Evolutionary conservation across 2,113 vertebrate genomes (phyloP).

Genomic region (Solenodon paradoxus): DNA sequence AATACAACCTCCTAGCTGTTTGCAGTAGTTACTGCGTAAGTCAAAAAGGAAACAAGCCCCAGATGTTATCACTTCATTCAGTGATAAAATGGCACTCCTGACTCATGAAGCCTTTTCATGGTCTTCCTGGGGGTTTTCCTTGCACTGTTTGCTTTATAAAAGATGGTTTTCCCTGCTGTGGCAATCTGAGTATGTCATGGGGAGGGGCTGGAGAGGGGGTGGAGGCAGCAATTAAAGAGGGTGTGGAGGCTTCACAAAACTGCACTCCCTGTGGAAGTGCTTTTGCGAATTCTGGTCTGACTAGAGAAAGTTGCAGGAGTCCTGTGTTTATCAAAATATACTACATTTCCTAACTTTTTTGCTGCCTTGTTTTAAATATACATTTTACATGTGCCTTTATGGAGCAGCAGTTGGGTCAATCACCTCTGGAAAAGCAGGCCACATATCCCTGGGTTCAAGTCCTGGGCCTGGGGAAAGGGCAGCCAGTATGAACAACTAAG

Average conservation of each 20-base stretch:
- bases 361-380: neutral
- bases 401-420: no score
- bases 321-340: neutral
- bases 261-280: neutral
- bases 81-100: neutral
- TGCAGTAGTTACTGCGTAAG: neutral
- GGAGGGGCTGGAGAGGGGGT: no score
- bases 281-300: neutral
- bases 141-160: conserved; percentile 63
- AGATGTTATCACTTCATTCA: neutral
- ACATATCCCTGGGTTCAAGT: no score
- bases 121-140: conserved; percentile 69
- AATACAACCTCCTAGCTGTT: neutral
- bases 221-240: conserved; percentile 34
- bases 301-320: neutral
- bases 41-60: neutral
- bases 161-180: conserved; percentile 61
- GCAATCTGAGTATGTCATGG: conserved; percentile 59
- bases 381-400: no score
- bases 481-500: no score
- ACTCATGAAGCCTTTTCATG: neutral
- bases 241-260: neutral
- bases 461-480: no score
- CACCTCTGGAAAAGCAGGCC: no score
- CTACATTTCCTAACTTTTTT: neutral